phyloP scores from a whole-genome alignment of 1,140 invertebrate species.

The Pogonomyrmex californicus region DNA sequence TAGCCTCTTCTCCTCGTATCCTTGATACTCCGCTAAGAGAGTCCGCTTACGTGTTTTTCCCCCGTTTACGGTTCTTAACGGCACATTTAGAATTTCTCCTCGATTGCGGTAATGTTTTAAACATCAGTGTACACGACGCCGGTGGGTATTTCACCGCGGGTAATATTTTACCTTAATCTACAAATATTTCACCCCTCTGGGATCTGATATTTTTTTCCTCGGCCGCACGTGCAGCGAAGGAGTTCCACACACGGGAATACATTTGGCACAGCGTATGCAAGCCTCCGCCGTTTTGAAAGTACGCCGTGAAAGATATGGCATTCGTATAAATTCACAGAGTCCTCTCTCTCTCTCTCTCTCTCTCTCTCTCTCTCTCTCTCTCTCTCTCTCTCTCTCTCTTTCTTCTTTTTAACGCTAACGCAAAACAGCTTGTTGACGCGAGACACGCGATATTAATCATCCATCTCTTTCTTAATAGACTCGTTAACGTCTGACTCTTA shows the following conservation, averaged over 20 bases:
- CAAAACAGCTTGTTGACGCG: neutral
- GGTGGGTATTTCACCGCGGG: neutral
- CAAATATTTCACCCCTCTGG: slow-evolving; percentile 7
- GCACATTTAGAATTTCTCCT: neutral
- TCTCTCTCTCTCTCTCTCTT: no score
- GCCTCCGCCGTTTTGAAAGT: slow-evolving; percentile 9
- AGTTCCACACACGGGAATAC: slow-evolving; percentile 36
- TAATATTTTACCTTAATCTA: slow-evolving; percentile 48
- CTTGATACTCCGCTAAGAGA: neutral
- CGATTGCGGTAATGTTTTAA: slow-evolving; percentile 31
- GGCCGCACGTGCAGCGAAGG: neutral
- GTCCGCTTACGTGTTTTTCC: neutral
- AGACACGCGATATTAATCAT: neutral
- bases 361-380: no score
- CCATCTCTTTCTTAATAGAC: neutral
- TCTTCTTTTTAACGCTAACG: neutral
- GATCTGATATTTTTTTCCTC: slow-evolving; percentile 33
- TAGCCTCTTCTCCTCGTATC: neutral
- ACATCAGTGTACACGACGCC: slow-evolving; percentile 6
- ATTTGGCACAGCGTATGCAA: slow-evolving; percentile 37
- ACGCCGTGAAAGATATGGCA: slow-evolving; percentile 7
- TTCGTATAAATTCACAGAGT: neutral
- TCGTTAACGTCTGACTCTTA: neutral
- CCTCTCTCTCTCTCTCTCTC: no score
- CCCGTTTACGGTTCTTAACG: slow-evolving; percentile 3